Base-by-base conservation (phyloP, 2,888 invertebrate species). In the Acrobasis suavella region DNA sequence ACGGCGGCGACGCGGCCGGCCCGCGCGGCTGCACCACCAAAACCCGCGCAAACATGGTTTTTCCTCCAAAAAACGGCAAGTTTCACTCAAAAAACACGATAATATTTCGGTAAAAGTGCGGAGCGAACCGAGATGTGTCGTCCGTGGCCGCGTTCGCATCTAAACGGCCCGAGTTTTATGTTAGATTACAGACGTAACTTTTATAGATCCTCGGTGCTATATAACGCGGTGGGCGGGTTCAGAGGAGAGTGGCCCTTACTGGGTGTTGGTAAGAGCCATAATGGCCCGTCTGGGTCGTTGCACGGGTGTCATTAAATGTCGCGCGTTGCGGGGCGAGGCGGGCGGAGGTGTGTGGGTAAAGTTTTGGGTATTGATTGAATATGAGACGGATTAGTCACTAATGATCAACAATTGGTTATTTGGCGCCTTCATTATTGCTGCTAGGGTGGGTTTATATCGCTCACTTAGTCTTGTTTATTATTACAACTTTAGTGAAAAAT, bases 121-220 rank as follows among this genome's bases (percentile, higher is more conserved):
- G 91, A 92, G 92, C 91, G 89, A 85, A 77, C 80, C 83, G 91
- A 91, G 92, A 92, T 91, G 91, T 91, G 91, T 91, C 91, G 90
- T 87, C 91, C 91, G 90, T 90, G 85, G 89, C 90, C 91, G 91
- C 91, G 91, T 91, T 91, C 91, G 87, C 92, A 92, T 92, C 92
- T 92, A 92, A 92, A 91, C 92, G 92, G 92, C 91, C 91, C 89
- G 91, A 91, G 91, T 92, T 92, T 92, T 92, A 92, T 92, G 92
- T 92, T 91, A 92, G 92, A 92, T 92, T 92, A 92, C 92, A 92
- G 91, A 92, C 92, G 91, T 92, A 91, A 92, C 91, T 92, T 92
- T 92, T 92, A 92, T 92, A 92, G 92, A 92, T 92, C 92, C 91
- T 92, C 91, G 90, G 91, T 91, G 91, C 92, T 92, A 92, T 92